phyloP scores from a whole-genome alignment of 2,797 vertebrate species.

The Aldrovandia affinis region DNA sequence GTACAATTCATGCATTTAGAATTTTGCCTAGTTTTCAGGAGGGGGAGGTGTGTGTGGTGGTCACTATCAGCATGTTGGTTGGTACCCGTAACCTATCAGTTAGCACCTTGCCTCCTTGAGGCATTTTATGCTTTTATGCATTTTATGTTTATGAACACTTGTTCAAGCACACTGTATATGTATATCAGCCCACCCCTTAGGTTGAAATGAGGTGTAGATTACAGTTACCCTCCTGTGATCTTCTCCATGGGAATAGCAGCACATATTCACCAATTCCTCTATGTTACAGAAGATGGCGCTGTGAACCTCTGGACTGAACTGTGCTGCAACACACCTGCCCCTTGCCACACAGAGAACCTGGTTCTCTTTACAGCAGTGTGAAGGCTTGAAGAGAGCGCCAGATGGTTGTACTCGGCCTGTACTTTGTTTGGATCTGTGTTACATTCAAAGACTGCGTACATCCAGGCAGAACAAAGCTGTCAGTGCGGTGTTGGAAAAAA shows the following conservation, averaged over 20 bases:
- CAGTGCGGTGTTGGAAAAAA: background rate
- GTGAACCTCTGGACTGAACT: background rate
- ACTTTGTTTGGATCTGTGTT: background rate
- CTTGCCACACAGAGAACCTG: background rate
- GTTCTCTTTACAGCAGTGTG: background rate
- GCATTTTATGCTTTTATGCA: no score
- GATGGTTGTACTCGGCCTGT: background rate
- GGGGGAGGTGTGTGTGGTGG: background rate
- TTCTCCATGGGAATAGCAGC: background rate
- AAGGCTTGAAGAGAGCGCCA: background rate
- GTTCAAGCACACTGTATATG: background rate
- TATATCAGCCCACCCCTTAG: background rate
- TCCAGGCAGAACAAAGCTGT: background rate
- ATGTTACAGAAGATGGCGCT: constrained; percentile 7
- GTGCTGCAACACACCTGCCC: background rate
- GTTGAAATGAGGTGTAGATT: background rate
- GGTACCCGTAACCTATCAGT: no score
- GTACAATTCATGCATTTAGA: background rate
- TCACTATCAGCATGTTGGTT: no score
- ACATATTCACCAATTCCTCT: background rate
- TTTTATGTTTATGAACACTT: no score
- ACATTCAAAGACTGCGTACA: background rate
- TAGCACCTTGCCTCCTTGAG: background rate
- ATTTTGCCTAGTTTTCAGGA: background rate
- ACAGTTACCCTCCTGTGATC: background rate